Evolutionary conservation across 2,797 vertebrate genomes (phyloP).

Genomic region (Falco concolor): DNA sequence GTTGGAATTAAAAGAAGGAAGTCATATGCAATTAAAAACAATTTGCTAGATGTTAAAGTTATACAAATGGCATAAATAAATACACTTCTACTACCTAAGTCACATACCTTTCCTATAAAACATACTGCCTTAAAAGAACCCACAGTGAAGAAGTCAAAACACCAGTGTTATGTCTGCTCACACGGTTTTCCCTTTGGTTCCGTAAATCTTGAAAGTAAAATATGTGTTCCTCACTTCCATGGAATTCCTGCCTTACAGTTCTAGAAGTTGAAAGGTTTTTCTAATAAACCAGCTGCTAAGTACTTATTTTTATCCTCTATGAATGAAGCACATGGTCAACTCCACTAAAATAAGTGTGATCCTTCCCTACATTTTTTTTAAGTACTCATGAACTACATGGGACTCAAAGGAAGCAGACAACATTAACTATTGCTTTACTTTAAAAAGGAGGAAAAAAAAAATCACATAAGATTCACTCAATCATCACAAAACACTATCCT

Average conservation of each 20-base stretch:
- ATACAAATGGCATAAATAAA: not conserved
- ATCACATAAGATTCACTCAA: not conserved
- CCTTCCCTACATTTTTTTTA: fast-evolving
- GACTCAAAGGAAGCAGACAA: not conserved
- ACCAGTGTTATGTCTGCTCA: not conserved
- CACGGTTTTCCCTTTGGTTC: not conserved
- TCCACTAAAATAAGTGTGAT: not conserved
- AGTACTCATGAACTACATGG: not conserved
- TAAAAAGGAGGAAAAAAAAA: not conserved
- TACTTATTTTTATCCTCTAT: not conserved
- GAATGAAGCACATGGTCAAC: not conserved
- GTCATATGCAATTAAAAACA: not conserved
- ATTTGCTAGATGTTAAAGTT: slow-evolving; percentile 2
- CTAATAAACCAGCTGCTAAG: not conserved
- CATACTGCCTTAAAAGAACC: not conserved
- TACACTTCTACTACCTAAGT: not conserved
- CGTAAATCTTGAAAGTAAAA: not conserved
- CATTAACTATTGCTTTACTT: not conserved
- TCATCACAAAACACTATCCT: not conserved
- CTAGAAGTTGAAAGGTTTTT: not conserved
- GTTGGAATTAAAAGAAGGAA: slow-evolving; percentile 44
- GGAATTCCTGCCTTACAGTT: not conserved
- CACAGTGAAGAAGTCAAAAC: not conserved
- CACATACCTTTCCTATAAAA: not conserved
- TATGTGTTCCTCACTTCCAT: not conserved